These are phyloP conservation scores for Drosophila melanosoma DNA, from an alignment of 2,888 invertebrate genomes.

Conservation along the genomic window DNA sequence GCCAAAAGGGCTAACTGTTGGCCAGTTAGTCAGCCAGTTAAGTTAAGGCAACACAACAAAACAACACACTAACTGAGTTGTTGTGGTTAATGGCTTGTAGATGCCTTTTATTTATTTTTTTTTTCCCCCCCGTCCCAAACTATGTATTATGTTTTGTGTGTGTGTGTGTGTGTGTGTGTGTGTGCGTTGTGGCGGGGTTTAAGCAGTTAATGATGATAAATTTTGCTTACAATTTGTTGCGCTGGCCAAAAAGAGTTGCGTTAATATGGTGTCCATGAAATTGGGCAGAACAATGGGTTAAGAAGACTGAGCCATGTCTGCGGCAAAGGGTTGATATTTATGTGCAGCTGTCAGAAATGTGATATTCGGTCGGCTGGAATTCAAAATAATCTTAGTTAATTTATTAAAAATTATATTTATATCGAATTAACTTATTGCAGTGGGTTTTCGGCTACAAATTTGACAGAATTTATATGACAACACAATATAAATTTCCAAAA, in stretches of 20 bases:
- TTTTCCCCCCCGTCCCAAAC: conserved; percentile 15
- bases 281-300: background rate
- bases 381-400: background rate
- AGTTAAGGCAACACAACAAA: conserved; percentile 44
- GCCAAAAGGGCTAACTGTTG: conserved; percentile 37
- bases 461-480: background rate
- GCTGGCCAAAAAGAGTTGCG: conserved; percentile 32
- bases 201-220: conserved; percentile 61
- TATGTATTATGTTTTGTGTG: conserved; percentile 40
- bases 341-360: conserved; percentile 13
- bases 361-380: background rate
- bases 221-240: conserved; percentile 40
- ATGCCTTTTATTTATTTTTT: conserved; percentile 27
- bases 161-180: background rate
- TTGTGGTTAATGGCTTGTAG: conserved; percentile 61
- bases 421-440: background rate
- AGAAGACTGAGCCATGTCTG: background rate
- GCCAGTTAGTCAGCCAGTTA: conserved; percentile 41
- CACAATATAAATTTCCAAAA: background rate
- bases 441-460: background rate
- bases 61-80: conserved; percentile 60
- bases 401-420: conserved; percentile 3
- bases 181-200: background rate
- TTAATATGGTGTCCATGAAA: conserved; percentile 28
- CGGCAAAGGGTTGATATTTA: conserved; percentile 1